Conservation (phyloP, 2,888 invertebrate genomes). For the Caenorhabditis doughertyi region DNA sequence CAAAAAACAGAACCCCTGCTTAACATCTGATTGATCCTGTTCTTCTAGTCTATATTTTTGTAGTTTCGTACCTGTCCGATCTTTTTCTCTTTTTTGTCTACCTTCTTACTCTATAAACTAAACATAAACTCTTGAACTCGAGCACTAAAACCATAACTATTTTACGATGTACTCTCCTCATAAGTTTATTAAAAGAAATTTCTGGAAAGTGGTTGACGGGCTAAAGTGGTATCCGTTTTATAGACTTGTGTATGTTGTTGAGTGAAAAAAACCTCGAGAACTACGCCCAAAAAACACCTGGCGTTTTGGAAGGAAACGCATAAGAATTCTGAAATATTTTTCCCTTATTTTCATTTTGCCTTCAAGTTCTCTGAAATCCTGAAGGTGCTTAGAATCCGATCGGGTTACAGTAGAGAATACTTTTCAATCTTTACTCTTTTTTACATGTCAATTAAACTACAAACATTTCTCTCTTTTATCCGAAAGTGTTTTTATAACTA, state of each 20-base stretch:
- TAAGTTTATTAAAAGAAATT: conserved; percentile 20
- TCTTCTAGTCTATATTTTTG: too few species aligned
- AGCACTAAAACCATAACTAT: conserved; percentile 10
- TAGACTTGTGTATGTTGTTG: background rate
- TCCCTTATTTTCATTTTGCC: background rate
- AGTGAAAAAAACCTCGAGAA: background rate
- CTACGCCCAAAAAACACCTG: conserved; percentile 17
- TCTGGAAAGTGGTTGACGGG: background rate
- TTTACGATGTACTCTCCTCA: conserved; percentile 22
- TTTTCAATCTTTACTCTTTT: conserved; percentile 2
- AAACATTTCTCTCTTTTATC: background rate
- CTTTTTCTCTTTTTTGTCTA: too few species aligned
- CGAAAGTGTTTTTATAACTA: conserved; percentile 8
- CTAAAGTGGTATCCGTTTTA: conserved; percentile 25
- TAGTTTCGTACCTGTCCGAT: too few species aligned
- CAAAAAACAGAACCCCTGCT: too few species aligned
- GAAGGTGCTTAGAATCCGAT: background rate
- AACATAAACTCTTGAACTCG: background rate
- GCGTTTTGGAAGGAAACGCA: conserved; percentile 11
- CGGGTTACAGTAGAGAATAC: background rate
- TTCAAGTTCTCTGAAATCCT: background rate
- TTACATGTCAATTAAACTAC: conserved; percentile 8
- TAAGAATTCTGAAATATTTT: background rate
- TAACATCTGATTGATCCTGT: too few species aligned
- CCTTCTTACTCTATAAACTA: too few species aligned